phyloP scores from a whole-genome alignment of 2,888 invertebrate species.

The Rhopalosiphum nymphaeae region DNA sequence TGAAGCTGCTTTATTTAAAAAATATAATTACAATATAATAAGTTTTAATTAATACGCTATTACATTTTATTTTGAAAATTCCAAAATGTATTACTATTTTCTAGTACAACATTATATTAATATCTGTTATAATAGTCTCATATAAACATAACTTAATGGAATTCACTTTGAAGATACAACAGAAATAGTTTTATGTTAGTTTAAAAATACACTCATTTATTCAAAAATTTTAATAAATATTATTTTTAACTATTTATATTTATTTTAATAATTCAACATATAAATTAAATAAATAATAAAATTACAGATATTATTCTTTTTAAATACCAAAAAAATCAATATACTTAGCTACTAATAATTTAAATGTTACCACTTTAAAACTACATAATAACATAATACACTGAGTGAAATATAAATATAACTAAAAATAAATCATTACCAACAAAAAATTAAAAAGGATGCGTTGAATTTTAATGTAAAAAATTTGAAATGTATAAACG shows the following conservation, averaged over 20 bases:
- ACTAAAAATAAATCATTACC: background rate
- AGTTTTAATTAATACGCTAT: conserved; percentile 20
- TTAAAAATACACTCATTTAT: conserved; percentile 10
- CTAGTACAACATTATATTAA: conserved; percentile 3
- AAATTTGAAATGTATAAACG: background rate
- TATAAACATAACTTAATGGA: background rate
- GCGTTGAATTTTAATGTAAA: background rate
- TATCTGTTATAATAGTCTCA: conserved; percentile 10
- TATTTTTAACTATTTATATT: background rate
- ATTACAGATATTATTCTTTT: background rate
- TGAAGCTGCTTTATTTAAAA: conserved; percentile 53
- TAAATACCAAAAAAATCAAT: conserved; percentile 11
- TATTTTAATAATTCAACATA: background rate
- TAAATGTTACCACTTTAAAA: conserved; percentile 5
- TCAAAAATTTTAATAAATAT: background rate
- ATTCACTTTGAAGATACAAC: background rate
- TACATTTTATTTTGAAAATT: conserved; percentile 27
- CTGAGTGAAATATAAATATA: background rate
- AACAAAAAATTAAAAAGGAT: background rate
- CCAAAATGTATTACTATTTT: background rate
- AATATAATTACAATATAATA: conserved; percentile 20
- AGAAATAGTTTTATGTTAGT: background rate
- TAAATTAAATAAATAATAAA: background rate
- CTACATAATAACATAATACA: background rate
- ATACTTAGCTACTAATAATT: background rate